Evolutionary conservation across 2,113 vertebrate species (phyloP).

Genomic region (Sinocyclocheilus anshuiensis): DNA sequence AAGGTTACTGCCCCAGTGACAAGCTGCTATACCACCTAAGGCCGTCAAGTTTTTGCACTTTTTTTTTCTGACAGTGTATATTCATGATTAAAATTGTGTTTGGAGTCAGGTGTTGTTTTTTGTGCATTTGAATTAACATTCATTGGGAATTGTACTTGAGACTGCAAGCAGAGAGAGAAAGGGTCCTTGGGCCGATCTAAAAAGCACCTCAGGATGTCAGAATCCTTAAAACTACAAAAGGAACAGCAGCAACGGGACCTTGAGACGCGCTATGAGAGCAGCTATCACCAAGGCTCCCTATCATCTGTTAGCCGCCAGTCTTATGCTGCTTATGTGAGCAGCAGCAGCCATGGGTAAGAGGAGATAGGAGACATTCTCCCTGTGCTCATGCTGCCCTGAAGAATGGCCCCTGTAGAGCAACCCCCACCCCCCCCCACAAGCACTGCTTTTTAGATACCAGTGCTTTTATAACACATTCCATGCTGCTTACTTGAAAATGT

Average conservation of each 20-base stretch:
- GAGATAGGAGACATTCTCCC: conserved; percentile 25
- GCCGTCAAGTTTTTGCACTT: no score
- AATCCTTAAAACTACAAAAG: conserved; percentile 82
- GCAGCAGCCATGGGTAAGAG: conserved; percentile 73
- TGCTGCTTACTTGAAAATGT: conserved; percentile 10
- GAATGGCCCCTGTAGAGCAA: conserved; percentile 30
- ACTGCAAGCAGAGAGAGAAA: conserved; percentile 20
- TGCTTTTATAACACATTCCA: neutral
- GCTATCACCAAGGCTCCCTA: conserved; percentile 78
- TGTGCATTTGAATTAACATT: conserved; percentile 52
- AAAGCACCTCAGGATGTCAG: conserved; percentile 81
- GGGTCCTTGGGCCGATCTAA: conserved; percentile 55
- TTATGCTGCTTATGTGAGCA: conserved; percentile 62
- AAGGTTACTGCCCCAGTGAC: neutral
- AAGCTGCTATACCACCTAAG: no score
- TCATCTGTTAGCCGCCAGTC: conserved; percentile 77
- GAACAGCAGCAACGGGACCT: conserved; percentile 70
- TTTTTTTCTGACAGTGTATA: neutral
- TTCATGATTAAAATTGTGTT: neutral
- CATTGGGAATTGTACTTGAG: conserved; percentile 66
- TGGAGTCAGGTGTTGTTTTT: neutral
- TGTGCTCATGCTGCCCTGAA: conserved; percentile 40
- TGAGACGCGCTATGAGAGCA: conserved; percentile 84
- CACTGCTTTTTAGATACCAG: conserved; percentile 35
- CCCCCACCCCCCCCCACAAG: neutral